Conservation (phyloP, 2,888 invertebrate genomes). For the Lasius platythorax region DNA sequence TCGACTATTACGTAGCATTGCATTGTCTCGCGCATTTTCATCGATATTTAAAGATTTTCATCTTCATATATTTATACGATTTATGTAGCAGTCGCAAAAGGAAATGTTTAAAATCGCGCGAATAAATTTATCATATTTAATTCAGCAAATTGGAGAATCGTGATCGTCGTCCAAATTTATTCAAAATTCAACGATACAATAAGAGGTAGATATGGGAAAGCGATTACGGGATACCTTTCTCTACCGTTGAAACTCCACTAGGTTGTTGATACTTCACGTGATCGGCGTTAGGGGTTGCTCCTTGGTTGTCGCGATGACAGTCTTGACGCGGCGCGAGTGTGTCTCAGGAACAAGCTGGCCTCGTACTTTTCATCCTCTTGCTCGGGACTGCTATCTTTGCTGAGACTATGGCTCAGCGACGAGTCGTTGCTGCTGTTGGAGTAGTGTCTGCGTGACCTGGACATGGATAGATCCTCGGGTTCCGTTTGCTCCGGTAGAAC, state of each 20-base stretch:
- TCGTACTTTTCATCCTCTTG: conserved; percentile 87
- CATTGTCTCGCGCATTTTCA: neutral
- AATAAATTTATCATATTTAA: neutral
- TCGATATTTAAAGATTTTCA: neutral
- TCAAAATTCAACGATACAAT: neutral
- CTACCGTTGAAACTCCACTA: conserved; percentile 73
- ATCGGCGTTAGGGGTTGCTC: neutral
- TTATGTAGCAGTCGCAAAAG: neutral
- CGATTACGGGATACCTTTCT: conserved; percentile 18
- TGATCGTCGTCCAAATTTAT: neutral
- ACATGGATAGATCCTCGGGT: conserved; percentile 95
- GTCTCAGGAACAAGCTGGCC: conserved; percentile 86
- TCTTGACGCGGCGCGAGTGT: conserved; percentile 45
- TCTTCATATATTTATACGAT: neutral
- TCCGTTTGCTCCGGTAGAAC: conserved; percentile 94
- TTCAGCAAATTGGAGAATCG: neutral
- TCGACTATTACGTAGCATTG: neutral
- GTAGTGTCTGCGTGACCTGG: conserved; percentile 84
- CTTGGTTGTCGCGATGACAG: neutral
- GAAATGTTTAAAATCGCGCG: neutral
- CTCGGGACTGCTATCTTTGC: conserved; percentile 86
- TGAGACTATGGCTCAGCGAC: conserved; percentile 83
- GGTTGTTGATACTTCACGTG: conserved; percentile 66
- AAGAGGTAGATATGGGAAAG: conserved; percentile 5
- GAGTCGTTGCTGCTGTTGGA: conserved; percentile 87